Evolutionary conservation across 2,113 vertebrate species (phyloP).

Genomic region (Pardalotus punctatus): DNA sequence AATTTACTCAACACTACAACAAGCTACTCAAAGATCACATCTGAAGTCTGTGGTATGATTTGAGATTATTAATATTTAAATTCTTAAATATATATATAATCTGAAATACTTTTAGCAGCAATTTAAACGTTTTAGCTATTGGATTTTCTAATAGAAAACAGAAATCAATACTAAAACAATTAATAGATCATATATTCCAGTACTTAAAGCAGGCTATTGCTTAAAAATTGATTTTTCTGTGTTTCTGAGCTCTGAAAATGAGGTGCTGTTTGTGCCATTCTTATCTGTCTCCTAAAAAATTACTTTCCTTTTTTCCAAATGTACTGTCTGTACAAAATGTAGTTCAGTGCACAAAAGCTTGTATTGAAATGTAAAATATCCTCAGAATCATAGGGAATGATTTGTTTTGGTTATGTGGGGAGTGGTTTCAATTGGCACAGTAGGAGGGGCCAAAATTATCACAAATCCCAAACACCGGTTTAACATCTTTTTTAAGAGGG

Average conservation of each 20-base stretch:
- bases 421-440: neutral
- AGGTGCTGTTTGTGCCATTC: neutral
- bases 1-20: conserved; percentile 5
- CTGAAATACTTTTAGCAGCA: neutral
- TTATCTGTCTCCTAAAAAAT: neutral
- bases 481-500: neutral
- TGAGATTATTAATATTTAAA: neutral
- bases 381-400: neutral
- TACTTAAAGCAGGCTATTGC: neutral
- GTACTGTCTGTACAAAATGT: neutral
- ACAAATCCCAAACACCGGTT: neutral
- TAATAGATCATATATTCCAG: neutral
- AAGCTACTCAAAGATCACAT: neutral
- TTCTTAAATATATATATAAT: neutral
- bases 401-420: neutral
- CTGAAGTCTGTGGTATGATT: neutral
- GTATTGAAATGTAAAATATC: neutral
- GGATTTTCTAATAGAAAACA: neutral
- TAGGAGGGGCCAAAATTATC: neutral
- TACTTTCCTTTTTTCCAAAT: neutral
- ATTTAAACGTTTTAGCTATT: neutral
- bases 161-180: neutral
- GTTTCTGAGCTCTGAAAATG: neutral
- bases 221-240: neutral
- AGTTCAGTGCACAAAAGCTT: neutral